These are phyloP conservation scores for Gallinago nigripennis DNA, from an alignment of 2,797 vertebrate species.

Conservation along the genomic window DNA sequence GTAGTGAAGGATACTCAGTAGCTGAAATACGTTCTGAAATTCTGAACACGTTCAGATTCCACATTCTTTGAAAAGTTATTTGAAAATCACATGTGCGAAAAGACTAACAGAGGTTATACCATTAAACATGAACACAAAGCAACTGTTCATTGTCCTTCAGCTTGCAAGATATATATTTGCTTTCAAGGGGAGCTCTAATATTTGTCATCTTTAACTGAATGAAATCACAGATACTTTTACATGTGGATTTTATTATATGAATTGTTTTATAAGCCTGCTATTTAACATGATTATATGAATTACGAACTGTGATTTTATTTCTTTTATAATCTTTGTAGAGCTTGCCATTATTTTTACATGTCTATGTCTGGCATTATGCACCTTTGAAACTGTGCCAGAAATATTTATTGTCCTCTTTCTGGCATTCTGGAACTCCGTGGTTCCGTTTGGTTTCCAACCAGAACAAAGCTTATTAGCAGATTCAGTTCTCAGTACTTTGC, in stretches of 20 bases:
- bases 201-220: conserved; percentile 72
- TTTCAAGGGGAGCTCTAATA: conserved; percentile 71
- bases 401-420: conserved; percentile 80
- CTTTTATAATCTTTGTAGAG: conserved; percentile 82
- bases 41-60: conserved; percentile 6
- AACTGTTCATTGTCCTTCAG: conserved; percentile 46
- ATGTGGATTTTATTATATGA: conserved; percentile 79
- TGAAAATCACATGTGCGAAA: not conserved
- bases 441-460: conserved; percentile 70
- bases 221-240: conserved; percentile 73
- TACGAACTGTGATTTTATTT: conserved; percentile 83
- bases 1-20: conserved; percentile 4
- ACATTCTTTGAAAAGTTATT: not conserved
- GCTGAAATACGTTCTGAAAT: not conserved
- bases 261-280: conserved; percentile 74
- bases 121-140: conserved; percentile 51
- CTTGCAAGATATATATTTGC: conserved; percentile 51
- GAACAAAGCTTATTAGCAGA: conserved; percentile 73
- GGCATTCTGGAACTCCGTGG: conserved; percentile 63
- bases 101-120: not conserved
- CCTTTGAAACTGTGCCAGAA: conserved; percentile 82
- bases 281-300: conserved; percentile 81
- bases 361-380: conserved; percentile 79
- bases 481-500: conserved; percentile 55
- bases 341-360: conserved; percentile 80